Base-by-base conservation (phyloP, 2,888 invertebrate species). In the Clostera curtula region DNA sequence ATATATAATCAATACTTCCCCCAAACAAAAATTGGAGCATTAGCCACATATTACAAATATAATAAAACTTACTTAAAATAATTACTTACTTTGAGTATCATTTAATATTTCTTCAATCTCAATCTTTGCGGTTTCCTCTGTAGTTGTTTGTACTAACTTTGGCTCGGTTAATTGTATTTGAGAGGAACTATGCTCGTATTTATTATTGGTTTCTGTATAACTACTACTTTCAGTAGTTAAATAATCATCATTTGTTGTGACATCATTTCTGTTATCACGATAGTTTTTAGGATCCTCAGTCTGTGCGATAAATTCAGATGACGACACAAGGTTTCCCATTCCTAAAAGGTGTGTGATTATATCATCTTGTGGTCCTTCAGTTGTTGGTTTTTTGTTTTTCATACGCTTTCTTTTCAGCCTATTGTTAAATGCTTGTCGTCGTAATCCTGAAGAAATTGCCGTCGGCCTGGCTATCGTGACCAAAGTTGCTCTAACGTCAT, bases 101-200 rank as follows among this genome's bases (percentile, higher is more conserved):
- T 87, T 87, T 9, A 91, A 73, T 15, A 91, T 84, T 67, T 90
- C 90, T 51, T 89, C 82, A 23, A 91, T 86, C 74, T 91, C 90
- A 27, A 87, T 75, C 60, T 86, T 86, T 2, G 87, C 87, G 16
- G 77, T 77, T 35, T 83, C 66, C 50, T 76, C 72, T 27, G 74
- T 73, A 9, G 69, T 57, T 18, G 34, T 55, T 6, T 40, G 36
- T 27, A 43, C 21, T 25, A 34, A 23, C 24, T 38, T 51, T 17
- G 47, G 32, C 26, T 50, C 52, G 12, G 52, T 51, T 3, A 49
- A 33, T n/a, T n/a, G n/a, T n/a, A n/a, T n/a, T n/a, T n/a, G n/a
- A n/a, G n/a, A n/a, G n/a, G n/a, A n/a, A n/a, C n/a, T n/a, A n/a
- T n/a, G n/a, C n/a, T n/a, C n/a, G n/a, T n/a, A n/a, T n/a, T n/a